Evolutionary conservation across 1,140 invertebrate genomes (phyloP).

Genomic region (Tribolium madens): DNA sequence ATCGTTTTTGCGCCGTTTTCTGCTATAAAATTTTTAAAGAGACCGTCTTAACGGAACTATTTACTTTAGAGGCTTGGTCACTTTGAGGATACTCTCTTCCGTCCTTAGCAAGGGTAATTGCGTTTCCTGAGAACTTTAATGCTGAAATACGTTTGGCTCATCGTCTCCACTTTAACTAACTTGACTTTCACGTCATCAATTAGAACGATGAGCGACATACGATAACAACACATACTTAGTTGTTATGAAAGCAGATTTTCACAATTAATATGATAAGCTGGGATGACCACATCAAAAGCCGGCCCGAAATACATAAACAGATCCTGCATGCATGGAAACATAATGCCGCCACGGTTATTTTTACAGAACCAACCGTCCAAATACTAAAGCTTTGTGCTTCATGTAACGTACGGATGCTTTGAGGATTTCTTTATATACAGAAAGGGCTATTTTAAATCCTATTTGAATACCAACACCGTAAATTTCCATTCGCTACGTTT

Average conservation of each 20-base stretch:
- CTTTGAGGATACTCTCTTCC: neutral
- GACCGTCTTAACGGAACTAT: neutral
- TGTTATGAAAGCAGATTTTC: slow-evolving; percentile 20
- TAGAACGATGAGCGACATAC: neutral
- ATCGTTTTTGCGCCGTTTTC: slow-evolving; percentile 9
- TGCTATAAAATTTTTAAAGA: neutral
- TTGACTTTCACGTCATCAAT: neutral
- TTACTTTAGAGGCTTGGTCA: slow-evolving; percentile 30
- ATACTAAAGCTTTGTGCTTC: slow-evolving; percentile 44
- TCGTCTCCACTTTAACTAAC: neutral
- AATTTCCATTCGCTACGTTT: slow-evolving; percentile 44
- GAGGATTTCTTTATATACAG: slow-evolving; percentile 45
- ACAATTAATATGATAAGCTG: slow-evolving; percentile 44
- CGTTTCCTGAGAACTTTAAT: slow-evolving; percentile 25
- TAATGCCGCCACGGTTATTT: slow-evolving; percentile 37
- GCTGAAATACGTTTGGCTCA: neutral
- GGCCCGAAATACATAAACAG: slow-evolving; percentile 24
- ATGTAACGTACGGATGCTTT: slow-evolving; percentile 44
- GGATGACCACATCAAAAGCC: slow-evolving; percentile 39
- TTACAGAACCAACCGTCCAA: slow-evolving; percentile 42
- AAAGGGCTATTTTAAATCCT: slow-evolving; percentile 45
- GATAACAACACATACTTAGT: neutral
- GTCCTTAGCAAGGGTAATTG: slow-evolving; percentile 21
- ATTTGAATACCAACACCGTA: slow-evolving; percentile 45
- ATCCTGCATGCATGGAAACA: slow-evolving; percentile 41